Conservation (phyloP, 2,113 vertebrate species). For the Mustela lutreola region DNA sequence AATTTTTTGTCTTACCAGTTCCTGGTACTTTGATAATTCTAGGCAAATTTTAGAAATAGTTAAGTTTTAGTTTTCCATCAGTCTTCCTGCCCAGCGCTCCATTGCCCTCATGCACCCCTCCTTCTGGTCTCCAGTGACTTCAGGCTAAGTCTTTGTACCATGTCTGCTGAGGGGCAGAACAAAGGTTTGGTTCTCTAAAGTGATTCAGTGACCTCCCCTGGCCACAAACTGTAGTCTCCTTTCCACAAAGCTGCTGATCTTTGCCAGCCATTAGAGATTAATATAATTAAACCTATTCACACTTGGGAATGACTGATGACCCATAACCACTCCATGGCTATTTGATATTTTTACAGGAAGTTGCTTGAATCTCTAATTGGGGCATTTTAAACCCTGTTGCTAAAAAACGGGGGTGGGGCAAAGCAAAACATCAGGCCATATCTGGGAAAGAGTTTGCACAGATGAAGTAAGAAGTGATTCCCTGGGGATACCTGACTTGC, state of each 20-base stretch:
- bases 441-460: background rate
- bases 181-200: background rate
- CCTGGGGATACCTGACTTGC: background rate
- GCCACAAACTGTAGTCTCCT: background rate
- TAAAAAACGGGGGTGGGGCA: background rate
- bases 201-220: constrained; percentile 23
- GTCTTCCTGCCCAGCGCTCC: background rate
- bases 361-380: constrained; percentile 40
- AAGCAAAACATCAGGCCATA: background rate
- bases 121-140: background rate
- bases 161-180: background rate
- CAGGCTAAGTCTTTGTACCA: background rate
- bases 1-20: background rate
- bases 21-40: background rate
- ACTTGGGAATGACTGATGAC: constrained; percentile 7
- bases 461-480: background rate
- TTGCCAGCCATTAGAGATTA: constrained; percentile 65
- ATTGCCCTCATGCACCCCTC: background rate
- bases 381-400: constrained; percentile 43
- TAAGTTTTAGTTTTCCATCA: constrained; percentile 22
- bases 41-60: background rate
- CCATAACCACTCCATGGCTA: background rate
- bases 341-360: constrained; percentile 55
- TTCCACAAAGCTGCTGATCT: constrained; percentile 31
- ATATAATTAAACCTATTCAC: constrained; percentile 66